Conservation (phyloP, 2,113 vertebrate species). For the Podarcis muralis region DNA sequence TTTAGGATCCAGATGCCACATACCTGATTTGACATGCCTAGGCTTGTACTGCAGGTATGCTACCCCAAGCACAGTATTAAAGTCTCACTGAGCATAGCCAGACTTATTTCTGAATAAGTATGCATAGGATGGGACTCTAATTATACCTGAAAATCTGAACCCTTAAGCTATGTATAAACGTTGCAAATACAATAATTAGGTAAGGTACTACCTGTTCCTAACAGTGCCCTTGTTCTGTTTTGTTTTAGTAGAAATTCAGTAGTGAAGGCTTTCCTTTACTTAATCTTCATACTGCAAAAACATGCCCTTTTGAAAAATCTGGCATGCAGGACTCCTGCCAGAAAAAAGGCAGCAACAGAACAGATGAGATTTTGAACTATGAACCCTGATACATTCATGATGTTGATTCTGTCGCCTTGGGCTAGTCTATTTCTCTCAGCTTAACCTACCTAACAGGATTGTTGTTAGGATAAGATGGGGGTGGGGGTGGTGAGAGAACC, state of each 20-base stretch:
- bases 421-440: background rate
- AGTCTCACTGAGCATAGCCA: background rate
- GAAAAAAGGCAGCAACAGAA: background rate
- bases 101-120: background rate
- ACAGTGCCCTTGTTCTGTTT: background rate
- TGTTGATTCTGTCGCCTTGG: background rate
- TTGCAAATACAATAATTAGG: background rate
- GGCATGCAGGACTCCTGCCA: background rate
- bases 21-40: background rate
- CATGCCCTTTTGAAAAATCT: background rate
- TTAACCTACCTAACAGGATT: background rate
- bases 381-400: background rate
- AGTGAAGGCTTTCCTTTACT: background rate
- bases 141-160: background rate
- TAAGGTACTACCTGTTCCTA: background rate
- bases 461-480: no score
- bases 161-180: background rate
- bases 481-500: background rate
- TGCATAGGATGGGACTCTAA: background rate
- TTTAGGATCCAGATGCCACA: no score
- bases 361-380: background rate
- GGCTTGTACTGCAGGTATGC: background rate
- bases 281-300: background rate
- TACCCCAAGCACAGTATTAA: background rate
- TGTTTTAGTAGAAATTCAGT: background rate